Evolutionary conservation across 2,113 vertebrate species (phyloP), one percentile per base, ranked within the genome.

Genomic region (Chlorodrepanis virens): DNA sequence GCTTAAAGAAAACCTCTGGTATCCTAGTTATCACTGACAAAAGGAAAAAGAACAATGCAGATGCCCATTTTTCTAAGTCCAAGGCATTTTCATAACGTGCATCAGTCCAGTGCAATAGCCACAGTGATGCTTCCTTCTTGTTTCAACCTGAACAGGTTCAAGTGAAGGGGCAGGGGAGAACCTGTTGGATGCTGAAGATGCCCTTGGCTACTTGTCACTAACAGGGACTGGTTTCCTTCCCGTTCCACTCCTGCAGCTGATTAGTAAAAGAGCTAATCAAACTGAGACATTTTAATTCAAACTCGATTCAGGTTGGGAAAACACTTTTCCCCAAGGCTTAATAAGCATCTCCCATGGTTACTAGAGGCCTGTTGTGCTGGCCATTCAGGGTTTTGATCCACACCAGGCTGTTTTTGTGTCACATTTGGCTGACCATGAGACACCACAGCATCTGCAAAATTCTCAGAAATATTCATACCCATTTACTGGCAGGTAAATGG

Each of bases 241-340:
- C 37, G 16, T 84, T 76, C 57, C 54, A 82, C 47, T 91, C 84
- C 87, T 89, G 86, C 60, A 88, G 86, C 74, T 68, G 64, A 95
- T 94, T 53, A 92, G 71, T 49, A 87, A 90, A 95, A 72, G 60
- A 87, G 65, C 72, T 89, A 93, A 97, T 91, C 92, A 96, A 96
- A 97, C 63, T 80, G 86, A 94, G 83, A 90, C 82, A 94, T 95
- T 70, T 77, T 8, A 63, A 90, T 54, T 31, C 28, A 45, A 60
- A 75, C 61, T 67, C 17, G 22, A 76, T 54, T 97, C 79, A 93
- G 81, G 87, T 28, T 85, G 94, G 71, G 69, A 94, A 94, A 94
- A 90, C 75, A 70, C 52, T 89, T 93, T 87, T 5, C 53, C 50
- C 35, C 40, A 57, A 72, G 84, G 70, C 44, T 89, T 78, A 74